Evolutionary conservation across 2,113 vertebrate species (phyloP).

Genomic region (Pontoporia blainvillei): DNA sequence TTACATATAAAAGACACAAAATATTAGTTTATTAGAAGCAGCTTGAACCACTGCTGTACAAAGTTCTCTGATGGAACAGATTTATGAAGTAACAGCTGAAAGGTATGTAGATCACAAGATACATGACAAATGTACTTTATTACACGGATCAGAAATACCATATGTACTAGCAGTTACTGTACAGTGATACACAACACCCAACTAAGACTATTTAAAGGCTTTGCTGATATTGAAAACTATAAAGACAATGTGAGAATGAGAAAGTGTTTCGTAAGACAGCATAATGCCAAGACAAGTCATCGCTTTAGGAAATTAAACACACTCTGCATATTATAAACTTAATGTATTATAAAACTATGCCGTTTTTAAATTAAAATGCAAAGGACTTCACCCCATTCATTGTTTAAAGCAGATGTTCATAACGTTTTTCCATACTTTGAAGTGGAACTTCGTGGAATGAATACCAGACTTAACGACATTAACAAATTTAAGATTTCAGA

Average conservation of each 20-base stretch:
- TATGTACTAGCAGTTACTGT: constrained; percentile 67
- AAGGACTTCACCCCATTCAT: constrained; percentile 47
- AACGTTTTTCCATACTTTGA: constrained; percentile 48
- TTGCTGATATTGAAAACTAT: constrained; percentile 72
- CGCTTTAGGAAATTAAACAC: constrained; percentile 55
- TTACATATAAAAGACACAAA: constrained; percentile 77
- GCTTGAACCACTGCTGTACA: constrained; percentile 68
- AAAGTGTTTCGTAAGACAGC: constrained; percentile 75
- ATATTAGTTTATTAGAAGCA: constrained; percentile 79
- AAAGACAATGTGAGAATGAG: constrained; percentile 61
- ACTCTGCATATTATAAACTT: constrained; percentile 44
- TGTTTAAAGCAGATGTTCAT: constrained; percentile 70
- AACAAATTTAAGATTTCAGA: constrained; percentile 53
- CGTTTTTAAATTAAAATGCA: constrained; percentile 60
- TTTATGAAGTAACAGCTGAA: constrained; percentile 76
- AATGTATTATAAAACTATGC: constrained; percentile 47
- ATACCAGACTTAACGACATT: constrained; percentile 49
- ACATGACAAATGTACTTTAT: constrained; percentile 78
- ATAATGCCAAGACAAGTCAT: constrained; percentile 53
- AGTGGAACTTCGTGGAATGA: constrained; percentile 43
- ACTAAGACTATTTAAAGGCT: constrained; percentile 61
- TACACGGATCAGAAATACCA: constrained; percentile 75
- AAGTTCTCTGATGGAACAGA: constrained; percentile 69
- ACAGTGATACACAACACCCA: constrained; percentile 68
- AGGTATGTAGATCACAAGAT: constrained; percentile 76